Conservation (phyloP, 2,113 vertebrate species). For the Pao palembangensis region DNA sequence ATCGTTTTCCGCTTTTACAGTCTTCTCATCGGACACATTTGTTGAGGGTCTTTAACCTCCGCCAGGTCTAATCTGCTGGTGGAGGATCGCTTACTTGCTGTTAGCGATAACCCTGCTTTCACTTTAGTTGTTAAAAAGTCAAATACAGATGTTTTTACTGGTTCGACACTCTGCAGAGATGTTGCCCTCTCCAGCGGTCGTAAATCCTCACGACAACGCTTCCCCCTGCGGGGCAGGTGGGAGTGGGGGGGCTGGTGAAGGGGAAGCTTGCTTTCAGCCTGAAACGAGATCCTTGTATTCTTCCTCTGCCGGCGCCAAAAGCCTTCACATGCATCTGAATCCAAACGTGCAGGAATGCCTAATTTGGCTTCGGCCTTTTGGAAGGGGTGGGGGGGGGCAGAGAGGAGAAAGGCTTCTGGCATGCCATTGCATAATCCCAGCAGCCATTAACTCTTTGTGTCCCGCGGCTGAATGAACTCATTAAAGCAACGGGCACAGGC, state of each 20-base stretch:
- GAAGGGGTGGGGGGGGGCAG: conserved; percentile 17
- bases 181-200: conserved; percentile 19
- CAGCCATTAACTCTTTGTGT: conserved; percentile 68
- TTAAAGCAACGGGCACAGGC: conserved; percentile 59
- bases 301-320: conserved; percentile 41
- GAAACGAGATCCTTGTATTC: conserved; percentile 49
- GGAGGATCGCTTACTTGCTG: conserved; percentile 8
- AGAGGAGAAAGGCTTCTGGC: conserved; percentile 58
- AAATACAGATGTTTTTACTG: conserved; percentile 36
- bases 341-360: conserved; percentile 66
- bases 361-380: conserved; percentile 46
- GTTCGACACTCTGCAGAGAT: conserved; percentile 17
- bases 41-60: neutral
- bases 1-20: neutral
- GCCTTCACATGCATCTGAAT: conserved; percentile 47
- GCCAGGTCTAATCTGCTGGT: conserved; percentile 8
- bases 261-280: conserved; percentile 6
- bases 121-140: conserved; percentile 20
- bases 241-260: conserved; percentile 38
- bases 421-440: conserved; percentile 68
- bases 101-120: conserved; percentile 37
- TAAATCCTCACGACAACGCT: conserved; percentile 39
- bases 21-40: conserved; percentile 18
- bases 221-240: conserved; percentile 50
- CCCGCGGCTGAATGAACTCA: conserved; percentile 63